Percentiles rank a stretch among this genome's conserved stretches.
These are phyloP conservation scores for Aurelia aurita complex sp. Pacific DNA, from an alignment of 30 jellyfish, hydroid and myxozoan species.

Conservation along the genomic window DNA sequence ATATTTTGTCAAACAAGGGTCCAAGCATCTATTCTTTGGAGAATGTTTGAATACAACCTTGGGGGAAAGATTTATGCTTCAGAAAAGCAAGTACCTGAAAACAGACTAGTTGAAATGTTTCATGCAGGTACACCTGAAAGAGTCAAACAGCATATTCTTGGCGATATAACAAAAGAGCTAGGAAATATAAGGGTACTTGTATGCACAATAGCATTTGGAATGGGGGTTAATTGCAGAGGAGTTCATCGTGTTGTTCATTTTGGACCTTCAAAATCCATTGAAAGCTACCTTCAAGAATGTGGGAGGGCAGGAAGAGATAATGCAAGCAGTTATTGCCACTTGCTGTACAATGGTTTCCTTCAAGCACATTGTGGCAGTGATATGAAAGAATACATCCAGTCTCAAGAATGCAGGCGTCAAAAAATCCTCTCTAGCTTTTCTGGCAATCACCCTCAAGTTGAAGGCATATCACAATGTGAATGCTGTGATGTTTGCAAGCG, in stretches of 20 bases:
- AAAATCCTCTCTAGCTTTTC: no score
- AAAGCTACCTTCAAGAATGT: no score
- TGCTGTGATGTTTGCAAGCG: no score
- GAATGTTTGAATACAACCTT: neutral
- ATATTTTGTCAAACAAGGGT: no score
- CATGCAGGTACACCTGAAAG: slow-evolving; percentile 31
- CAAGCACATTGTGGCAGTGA: no score
- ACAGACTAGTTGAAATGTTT: slow-evolving; percentile 10
- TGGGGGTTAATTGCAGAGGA: neutral
- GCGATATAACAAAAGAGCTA: neutral
- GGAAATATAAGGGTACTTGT: neutral
- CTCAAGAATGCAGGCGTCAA: no score
- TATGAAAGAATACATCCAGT: no score
- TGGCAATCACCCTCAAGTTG: no score
- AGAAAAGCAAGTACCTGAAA: neutral
- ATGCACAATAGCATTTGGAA: neutral
- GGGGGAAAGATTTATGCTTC: neutral
- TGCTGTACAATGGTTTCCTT: no score
- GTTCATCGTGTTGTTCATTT: neutral
- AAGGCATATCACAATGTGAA: no score
- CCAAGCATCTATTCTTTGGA: neutral
- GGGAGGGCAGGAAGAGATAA: slow-evolving; percentile 3
- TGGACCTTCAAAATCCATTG: slow-evolving; percentile 16
- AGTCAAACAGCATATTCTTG: neutral
- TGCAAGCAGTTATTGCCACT: neutral